phyloP scores from a whole-genome alignment of 2,797 vertebrate genomes.

The Threskiornis aethiopicus region DNA sequence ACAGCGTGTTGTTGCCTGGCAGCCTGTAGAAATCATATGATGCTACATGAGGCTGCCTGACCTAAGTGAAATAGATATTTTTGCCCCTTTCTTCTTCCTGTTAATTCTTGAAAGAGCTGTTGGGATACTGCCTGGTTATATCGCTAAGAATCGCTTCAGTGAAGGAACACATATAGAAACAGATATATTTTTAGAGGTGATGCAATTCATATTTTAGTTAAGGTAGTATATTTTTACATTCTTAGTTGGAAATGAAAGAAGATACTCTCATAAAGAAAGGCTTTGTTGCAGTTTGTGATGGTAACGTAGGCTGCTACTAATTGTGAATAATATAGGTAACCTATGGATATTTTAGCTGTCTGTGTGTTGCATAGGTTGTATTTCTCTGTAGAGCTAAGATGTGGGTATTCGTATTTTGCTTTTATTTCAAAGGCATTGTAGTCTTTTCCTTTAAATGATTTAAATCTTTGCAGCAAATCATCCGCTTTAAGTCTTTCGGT shows the following conservation, averaged over 20 bases:
- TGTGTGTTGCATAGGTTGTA: not conserved
- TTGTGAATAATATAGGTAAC: not conserved
- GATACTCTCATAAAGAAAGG: not conserved
- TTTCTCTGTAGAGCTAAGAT: not conserved
- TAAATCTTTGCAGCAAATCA: not conserved
- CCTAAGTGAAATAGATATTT: slow-evolving; percentile 18
- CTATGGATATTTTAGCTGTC: not conserved
- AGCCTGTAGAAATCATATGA: not conserved
- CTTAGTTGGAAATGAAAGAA: not conserved
- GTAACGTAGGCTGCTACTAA: not conserved
- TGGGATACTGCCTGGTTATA: slow-evolving; percentile 25
- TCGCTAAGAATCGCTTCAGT: not conserved
- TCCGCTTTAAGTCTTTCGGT: not conserved
- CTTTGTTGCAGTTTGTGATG: not conserved
- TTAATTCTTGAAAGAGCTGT: slow-evolving; percentile 22
- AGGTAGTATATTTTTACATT: slow-evolving; percentile 29
- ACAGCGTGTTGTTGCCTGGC: slow-evolving; percentile 7
- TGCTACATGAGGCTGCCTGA: slow-evolving; percentile 13
- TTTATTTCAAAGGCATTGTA: not conserved
- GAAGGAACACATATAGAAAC: not conserved
- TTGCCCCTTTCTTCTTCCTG: not conserved
- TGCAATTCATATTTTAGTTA: slow-evolving; percentile 17
- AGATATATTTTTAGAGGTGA: slow-evolving; percentile 33
- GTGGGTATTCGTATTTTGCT: not conserved
- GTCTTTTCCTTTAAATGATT: not conserved